Evolutionary conservation across 92 coral and sea anemone species (phyloP).

Genomic region (Diadumene lineata): DNA sequence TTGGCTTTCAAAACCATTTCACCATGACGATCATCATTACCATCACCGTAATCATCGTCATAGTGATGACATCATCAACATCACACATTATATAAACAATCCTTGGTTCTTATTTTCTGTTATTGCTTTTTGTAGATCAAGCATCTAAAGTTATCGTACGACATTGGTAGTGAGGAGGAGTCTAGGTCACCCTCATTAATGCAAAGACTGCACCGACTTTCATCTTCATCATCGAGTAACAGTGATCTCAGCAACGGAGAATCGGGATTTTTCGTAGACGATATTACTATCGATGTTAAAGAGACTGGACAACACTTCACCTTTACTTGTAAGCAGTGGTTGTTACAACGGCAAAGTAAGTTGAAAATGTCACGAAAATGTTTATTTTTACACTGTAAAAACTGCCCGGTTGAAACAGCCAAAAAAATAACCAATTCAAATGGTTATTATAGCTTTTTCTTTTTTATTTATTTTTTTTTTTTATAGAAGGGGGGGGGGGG

Average conservation of each 20-base stretch:
- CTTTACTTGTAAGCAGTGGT: constrained; percentile 64
- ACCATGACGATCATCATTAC: no score
- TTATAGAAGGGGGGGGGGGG: no score
- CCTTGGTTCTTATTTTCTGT: no score
- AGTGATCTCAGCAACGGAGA: constrained; percentile 35
- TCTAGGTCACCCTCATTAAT: constrained; percentile 7
- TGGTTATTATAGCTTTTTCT: no score
- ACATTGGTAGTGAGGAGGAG: constrained; percentile 32
- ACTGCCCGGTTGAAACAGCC: no score
- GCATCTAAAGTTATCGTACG: constrained; percentile 49
- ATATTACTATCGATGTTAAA: constrained; percentile 36
- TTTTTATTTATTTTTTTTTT: no score
- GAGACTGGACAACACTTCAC: constrained; percentile 49
- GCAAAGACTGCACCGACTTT: constrained; percentile 9
- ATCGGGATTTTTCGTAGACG: constrained; percentile 61
- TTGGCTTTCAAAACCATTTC: not conserved
- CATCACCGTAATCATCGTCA: no score
- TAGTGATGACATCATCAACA: no score
- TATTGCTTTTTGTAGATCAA: constrained; percentile 21
- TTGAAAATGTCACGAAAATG: no score
- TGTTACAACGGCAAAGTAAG: constrained; percentile 56
- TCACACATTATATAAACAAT: no score
- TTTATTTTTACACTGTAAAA: no score
- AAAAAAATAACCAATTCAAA: no score
- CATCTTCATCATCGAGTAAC: constrained; percentile 19